Conservation (phyloP, 1,140 invertebrate species). For the Wiebesia pumilae region DNA sequence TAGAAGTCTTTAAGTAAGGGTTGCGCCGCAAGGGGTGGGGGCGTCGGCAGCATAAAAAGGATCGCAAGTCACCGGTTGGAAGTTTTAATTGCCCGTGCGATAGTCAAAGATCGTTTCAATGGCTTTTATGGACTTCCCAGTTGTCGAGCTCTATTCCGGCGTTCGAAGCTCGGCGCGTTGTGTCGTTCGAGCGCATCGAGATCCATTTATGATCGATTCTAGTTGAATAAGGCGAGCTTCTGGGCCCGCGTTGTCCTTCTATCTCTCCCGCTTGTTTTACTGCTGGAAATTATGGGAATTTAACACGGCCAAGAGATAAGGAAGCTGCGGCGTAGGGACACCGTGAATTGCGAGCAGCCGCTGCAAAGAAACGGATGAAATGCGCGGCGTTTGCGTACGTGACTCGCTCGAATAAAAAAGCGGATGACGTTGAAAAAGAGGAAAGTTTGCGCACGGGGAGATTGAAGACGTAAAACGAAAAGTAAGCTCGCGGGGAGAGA, state of each 20-base stretch:
- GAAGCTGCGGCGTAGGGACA: neutral
- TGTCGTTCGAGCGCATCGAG: neutral
- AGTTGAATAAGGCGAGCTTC: constrained; percentile 9
- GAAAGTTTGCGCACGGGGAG: neutral
- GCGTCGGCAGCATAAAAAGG: constrained; percentile 18
- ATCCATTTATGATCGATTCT: constrained; percentile 34
- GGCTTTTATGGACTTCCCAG: constrained; percentile 13
- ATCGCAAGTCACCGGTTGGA: constrained; percentile 45
- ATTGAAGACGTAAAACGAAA: constrained; percentile 14
- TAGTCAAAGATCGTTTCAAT: constrained; percentile 31
- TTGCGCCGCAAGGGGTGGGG: neutral
- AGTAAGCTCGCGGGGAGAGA: neutral
- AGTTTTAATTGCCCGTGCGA: constrained; percentile 55
- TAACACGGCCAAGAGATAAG: constrained; percentile 32
- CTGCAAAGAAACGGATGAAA: neutral
- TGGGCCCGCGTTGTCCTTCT: neutral
- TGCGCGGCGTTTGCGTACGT: neutral
- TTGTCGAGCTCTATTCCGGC: constrained; percentile 5
- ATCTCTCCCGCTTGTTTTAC: constrained; percentile 31
- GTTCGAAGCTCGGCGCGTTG: neutral
- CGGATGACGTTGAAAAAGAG: neutral
- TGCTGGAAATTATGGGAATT: constrained; percentile 45
- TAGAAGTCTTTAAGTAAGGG: constrained; percentile 12
- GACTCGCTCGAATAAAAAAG: neutral
- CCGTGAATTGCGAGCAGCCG: too few relatives aligned